Evolutionary conservation across 2,888 invertebrate genomes (phyloP).

Genomic region (Dolichomitus sp.): DNA sequence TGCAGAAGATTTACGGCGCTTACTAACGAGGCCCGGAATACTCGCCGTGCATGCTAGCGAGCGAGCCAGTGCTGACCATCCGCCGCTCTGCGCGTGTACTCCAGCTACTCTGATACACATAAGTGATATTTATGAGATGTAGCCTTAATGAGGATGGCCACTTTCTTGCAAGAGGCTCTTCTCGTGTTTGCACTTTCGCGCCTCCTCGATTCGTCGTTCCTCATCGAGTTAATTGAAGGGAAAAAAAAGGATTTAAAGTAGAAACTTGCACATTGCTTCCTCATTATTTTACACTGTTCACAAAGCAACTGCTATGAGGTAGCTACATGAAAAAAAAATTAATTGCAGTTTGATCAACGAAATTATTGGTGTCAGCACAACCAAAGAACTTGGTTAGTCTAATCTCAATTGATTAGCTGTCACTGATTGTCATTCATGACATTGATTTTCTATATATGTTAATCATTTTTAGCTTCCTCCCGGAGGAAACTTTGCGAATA

Average conservation of each 20-base stretch:
- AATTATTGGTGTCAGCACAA: too few relatives aligned
- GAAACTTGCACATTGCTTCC: not conserved
- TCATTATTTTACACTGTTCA: not conserved
- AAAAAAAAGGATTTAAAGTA: not conserved
- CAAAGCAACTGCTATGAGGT: too few relatives aligned
- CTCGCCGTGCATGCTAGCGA: slow-evolving; percentile 62
- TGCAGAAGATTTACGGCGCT: slow-evolving; percentile 74
- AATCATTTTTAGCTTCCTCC: too few relatives aligned
- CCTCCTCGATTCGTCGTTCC: slow-evolving; percentile 25
- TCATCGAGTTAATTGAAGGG: slow-evolving; percentile 13
- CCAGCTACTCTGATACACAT: slow-evolving; percentile 69
- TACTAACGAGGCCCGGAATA: slow-evolving; percentile 77
- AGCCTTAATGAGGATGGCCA: slow-evolving; percentile 77
- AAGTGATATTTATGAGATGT: slow-evolving; percentile 81
- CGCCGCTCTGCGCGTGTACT: slow-evolving; percentile 34
- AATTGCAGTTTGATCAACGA: too few relatives aligned
- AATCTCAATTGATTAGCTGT: too few relatives aligned
- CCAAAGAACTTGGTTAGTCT: too few relatives aligned
- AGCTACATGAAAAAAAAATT: too few relatives aligned
- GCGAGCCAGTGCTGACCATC: slow-evolving; percentile 1
- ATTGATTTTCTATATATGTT: too few relatives aligned
- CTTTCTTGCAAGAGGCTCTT: slow-evolving; percentile 54
- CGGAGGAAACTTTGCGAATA: too few relatives aligned
- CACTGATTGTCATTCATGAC: too few relatives aligned
- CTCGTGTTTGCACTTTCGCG: slow-evolving; percentile 47